Evolutionary conservation across 2,797 vertebrate genomes (phyloP).

Genomic region (Odontamblyopus lacepedii): DNA sequence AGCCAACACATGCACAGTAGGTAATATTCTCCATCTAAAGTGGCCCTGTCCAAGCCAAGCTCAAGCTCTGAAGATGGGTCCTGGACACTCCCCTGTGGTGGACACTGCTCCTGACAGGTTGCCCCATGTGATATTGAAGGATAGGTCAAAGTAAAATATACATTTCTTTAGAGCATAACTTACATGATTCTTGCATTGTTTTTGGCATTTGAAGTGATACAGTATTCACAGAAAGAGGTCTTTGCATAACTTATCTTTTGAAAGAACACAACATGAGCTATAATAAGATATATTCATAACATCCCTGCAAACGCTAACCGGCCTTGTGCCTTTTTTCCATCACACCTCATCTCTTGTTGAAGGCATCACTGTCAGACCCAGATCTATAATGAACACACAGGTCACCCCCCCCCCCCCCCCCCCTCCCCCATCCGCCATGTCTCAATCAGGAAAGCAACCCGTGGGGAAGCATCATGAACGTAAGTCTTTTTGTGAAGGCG

Average conservation of each 20-base stretch:
- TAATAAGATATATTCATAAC: conserved; percentile 13
- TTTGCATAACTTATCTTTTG: conserved; percentile 13
- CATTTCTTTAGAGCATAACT: no score
- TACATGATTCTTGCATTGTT: neutral
- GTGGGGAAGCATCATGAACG: conserved; percentile 42
- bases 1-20: neutral
- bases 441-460: conserved; percentile 50
- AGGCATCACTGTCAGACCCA: conserved; percentile 38
- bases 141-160: neutral
- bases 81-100: no score
- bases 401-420: conserved; percentile 20
- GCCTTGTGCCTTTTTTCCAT: conserved; percentile 13
- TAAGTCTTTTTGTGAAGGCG: conserved; percentile 53
- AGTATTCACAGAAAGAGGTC: neutral
- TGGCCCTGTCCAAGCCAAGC: no score
- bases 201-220: neutral
- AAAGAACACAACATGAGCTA: conserved; percentile 26
- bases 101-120: neutral
- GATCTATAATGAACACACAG: conserved; percentile 40
- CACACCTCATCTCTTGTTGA: conserved; percentile 39
- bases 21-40: no score
- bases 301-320: conserved; percentile 12
- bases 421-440: conserved; percentile 25
- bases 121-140: neutral
- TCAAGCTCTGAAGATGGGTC: no score